phyloP scores from a whole-genome alignment of 2,888 invertebrate species.

The Sinhomidia bicolor region DNA sequence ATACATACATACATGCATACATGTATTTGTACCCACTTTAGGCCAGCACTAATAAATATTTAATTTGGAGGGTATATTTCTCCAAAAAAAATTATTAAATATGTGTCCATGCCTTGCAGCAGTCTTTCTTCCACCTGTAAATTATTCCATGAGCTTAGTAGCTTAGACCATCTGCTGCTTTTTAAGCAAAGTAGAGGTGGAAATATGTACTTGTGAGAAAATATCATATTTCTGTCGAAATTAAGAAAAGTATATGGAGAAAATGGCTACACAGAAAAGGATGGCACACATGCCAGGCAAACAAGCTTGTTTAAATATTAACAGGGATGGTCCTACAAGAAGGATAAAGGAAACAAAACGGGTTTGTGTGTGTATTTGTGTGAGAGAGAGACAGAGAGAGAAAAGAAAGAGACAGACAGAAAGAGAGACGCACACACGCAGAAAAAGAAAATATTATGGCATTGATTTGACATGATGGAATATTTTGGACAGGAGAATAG shows the following conservation, averaged over 20 bases:
- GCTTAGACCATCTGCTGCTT: neutral
- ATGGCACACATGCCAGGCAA: neutral
- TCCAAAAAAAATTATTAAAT: neutral
- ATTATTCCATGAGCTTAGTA: neutral
- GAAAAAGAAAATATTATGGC: neutral
- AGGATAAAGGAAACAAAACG: neutral
- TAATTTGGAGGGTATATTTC: neutral
- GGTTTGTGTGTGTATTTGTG: neutral
- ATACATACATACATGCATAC: too few relatives aligned
- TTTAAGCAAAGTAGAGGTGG: neutral
- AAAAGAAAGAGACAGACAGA: too few relatives aligned
- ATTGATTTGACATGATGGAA: constrained; percentile 6
- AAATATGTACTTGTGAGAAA: neutral
- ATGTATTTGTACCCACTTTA: too few relatives aligned
- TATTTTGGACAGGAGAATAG: neutral
- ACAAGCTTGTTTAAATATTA: neutral
- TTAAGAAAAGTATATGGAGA: neutral
- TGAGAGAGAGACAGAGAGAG: too few relatives aligned
- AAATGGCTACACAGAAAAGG: neutral
- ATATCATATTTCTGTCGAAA: neutral
- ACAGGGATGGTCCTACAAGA: neutral
- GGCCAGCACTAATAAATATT: too few relatives aligned
- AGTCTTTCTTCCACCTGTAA: neutral
- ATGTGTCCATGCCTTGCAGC: neutral
- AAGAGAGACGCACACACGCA: too few relatives aligned